Percentiles rank a stretch among this genome's conserved stretches.
Evolutionary conservation across 2,797 vertebrate genomes (phyloP).

Genomic region (Spinus pinus): DNA sequence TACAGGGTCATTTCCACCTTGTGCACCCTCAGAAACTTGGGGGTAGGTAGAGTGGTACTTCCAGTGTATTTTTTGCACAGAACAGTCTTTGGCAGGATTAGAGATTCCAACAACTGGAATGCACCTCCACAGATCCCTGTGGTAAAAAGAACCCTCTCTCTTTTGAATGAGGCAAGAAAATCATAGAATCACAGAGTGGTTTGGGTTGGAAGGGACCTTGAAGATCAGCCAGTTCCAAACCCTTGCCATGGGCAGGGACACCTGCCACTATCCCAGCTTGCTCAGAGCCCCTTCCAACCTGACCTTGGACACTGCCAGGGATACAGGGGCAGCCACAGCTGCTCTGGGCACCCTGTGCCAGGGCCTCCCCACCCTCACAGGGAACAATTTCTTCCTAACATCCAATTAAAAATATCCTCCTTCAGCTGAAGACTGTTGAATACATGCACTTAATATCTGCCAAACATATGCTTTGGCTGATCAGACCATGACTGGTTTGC

Average conservation of each 20-base stretch:
- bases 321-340: background rate
- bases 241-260: background rate
- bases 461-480: background rate
- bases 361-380: accelerated
- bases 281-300: background rate
- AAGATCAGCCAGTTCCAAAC: accelerated
- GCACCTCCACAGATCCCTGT: background rate
- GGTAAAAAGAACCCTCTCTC: background rate
- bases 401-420: background rate
- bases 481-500: background rate
- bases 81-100: background rate
- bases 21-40: background rate
- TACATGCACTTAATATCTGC: background rate
- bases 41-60: background rate
- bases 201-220: background rate
- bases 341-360: accelerated
- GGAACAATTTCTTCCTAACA: background rate
- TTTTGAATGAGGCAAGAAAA: background rate
- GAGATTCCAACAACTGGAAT: background rate
- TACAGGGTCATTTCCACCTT: background rate
- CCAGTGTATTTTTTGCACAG: background rate
- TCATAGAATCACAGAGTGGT: background rate
- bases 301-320: background rate
- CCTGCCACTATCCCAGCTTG: accelerated
- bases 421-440: background rate